These are phyloP conservation scores for Orcinus orca DNA, from an alignment of 2,113 vertebrate species.

Conservation along the genomic window DNA sequence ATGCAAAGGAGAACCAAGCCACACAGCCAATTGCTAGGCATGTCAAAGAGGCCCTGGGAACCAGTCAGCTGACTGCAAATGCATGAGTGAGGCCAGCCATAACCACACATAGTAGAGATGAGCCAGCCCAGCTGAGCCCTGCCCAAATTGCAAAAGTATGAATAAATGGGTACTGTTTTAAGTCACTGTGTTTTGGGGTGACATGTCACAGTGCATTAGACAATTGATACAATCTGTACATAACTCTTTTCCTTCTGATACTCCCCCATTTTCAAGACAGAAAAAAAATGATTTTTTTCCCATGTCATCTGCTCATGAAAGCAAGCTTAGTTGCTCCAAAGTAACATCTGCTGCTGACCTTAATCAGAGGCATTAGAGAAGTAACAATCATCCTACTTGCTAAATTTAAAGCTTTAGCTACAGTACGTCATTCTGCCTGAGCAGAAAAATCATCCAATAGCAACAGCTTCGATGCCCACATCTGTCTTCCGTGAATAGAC, in stretches of 20 bases:
- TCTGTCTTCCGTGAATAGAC: slow-evolving; percentile 52
- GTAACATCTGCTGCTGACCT: slow-evolving; percentile 34
- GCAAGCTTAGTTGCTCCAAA: slow-evolving; percentile 21
- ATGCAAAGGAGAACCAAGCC: not conserved
- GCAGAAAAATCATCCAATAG: slow-evolving; percentile 50
- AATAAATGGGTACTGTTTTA: not conserved
- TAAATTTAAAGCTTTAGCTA: slow-evolving; percentile 56
- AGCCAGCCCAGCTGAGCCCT: not conserved
- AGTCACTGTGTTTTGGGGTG: not conserved
- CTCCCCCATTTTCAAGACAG: not conserved
- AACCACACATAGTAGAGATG: not conserved
- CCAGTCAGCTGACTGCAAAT: not conserved
- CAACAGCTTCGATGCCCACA: slow-evolving; percentile 31
- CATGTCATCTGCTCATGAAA: not conserved
- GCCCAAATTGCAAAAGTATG: not conserved
- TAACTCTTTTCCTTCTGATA: not conserved
- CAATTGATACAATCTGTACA: not conserved
- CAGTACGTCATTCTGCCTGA: slow-evolving; percentile 24
- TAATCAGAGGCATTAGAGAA: slow-evolving; percentile 48
- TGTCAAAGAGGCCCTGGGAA: not conserved
- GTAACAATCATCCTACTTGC: slow-evolving; percentile 50
- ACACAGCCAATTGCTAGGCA: not conserved
- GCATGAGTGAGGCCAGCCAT: not conserved
- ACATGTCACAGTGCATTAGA: not conserved
- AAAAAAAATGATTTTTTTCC: not conserved